Percentiles rank a stretch among this genome's conserved stretches.
Conservation (phyloP, 2,113 vertebrate genomes). For the Notechis scutatus region DNA sequence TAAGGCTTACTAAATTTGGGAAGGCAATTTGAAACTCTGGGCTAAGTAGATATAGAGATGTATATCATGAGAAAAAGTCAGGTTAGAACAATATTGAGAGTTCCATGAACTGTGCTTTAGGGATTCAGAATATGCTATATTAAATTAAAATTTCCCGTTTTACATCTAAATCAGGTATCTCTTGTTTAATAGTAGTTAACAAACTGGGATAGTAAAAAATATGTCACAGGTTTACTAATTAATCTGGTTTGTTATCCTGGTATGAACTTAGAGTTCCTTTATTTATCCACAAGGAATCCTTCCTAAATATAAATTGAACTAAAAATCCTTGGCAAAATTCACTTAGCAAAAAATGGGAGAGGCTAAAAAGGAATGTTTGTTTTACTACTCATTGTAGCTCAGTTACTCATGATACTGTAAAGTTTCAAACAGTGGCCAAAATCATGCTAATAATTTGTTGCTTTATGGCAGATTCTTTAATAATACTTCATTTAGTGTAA, state of each 20-base stretch:
- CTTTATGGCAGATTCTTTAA: slow-evolving; percentile 25
- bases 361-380: not conserved
- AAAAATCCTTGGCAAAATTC: not conserved
- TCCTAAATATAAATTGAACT: not conserved
- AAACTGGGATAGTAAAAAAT: not conserved
- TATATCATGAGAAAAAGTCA: slow-evolving; percentile 20
- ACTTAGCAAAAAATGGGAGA: not conserved
- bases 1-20: not conserved
- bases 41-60: not conserved
- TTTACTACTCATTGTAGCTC: not conserved
- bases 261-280: not conserved
- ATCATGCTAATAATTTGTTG: not conserved
- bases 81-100: not conserved
- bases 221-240: not conserved
- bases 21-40: not conserved
- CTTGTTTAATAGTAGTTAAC: not conserved
- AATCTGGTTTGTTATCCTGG: not conserved
- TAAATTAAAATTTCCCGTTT: not conserved
- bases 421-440: not conserved
- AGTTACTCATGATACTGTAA: not conserved
- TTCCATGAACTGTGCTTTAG: not conserved
- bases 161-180: not conserved
- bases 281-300: not conserved
- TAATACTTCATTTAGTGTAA: slow-evolving; percentile 59
- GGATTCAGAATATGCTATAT: not conserved